phyloP scores from a whole-genome alignment of 2,888 invertebrate genomes.

The Falcaria lacertinaria region DNA sequence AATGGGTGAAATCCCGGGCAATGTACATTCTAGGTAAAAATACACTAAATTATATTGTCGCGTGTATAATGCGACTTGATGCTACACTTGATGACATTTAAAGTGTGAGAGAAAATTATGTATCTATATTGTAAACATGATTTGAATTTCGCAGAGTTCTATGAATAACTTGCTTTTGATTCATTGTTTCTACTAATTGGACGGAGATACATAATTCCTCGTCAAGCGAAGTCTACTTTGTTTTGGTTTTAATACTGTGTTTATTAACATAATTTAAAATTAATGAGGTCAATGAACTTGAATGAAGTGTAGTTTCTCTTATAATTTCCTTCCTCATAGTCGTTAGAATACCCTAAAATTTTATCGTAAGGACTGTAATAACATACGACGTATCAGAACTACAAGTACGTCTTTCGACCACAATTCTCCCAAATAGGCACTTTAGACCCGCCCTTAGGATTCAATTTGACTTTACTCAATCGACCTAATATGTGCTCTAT shows the following conservation, averaged over 20 bases:
- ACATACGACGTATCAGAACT: conserved; percentile 46
- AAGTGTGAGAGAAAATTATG: background rate
- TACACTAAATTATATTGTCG: conserved; percentile 21
- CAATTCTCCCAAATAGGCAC: conserved; percentile 31
- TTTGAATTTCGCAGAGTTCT: background rate
- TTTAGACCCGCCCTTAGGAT: conserved; percentile 31
- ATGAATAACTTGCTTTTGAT: background rate
- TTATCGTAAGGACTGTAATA: conserved; percentile 55
- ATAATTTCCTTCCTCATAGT: background rate
- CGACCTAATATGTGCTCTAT: conserved; percentile 37
- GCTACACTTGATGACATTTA: conserved; percentile 8
- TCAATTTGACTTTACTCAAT: conserved; percentile 43
- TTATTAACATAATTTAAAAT: too few relatives aligned
- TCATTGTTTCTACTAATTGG: background rate
- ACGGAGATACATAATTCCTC: too few relatives aligned
- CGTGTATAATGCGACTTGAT: too few relatives aligned
- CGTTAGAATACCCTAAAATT: conserved; percentile 46
- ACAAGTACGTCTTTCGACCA: conserved; percentile 42
- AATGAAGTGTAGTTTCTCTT: too few relatives aligned
- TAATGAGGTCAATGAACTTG: too few relatives aligned
- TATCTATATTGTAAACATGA: background rate
- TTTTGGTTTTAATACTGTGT: too few relatives aligned
- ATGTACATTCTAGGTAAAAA: conserved; percentile 1
- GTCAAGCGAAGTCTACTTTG: too few relatives aligned
- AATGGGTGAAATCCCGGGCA: background rate